phyloP scores from a whole-genome alignment of 2,113 vertebrate species.

The Anolis sagrei region DNA sequence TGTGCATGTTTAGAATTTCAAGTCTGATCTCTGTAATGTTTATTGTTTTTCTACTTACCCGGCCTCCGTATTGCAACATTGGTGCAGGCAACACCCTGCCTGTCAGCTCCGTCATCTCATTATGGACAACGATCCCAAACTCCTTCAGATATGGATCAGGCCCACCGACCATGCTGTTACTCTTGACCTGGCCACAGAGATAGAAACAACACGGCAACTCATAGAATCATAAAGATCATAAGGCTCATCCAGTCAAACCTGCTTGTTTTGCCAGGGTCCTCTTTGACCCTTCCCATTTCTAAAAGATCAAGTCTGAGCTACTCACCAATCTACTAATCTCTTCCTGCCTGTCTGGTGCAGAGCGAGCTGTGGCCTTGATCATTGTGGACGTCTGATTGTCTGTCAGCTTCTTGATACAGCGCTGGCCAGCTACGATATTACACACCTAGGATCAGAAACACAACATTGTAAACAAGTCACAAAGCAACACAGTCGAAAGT shows the following conservation, averaged over 20 bases:
- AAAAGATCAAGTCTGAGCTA: slow-evolving; percentile 42
- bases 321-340: slow-evolving; percentile 98
- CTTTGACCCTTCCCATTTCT: neutral
- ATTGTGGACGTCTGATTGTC: slow-evolving; percentile 99
- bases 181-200: slow-evolving; percentile 87
- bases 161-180: slow-evolving; percentile 98
- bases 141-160: slow-evolving; percentile 98
- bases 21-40: neutral
- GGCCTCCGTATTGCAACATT: slow-evolving; percentile 98
- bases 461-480: neutral
- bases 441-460: slow-evolving; percentile 83
- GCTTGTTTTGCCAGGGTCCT: neutral
- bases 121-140: slow-evolving; percentile 98
- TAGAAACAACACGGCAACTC: neutral
- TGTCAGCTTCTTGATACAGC: slow-evolving; percentile 98
- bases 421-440: slow-evolving; percentile 97
- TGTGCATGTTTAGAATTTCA: too few relatives aligned
- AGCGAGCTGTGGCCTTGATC: slow-evolving; percentile 98
- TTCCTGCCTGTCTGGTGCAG: slow-evolving; percentile 96
- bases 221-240: too few relatives aligned
- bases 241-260: neutral
- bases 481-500: fast-evolving
- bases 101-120: slow-evolving; percentile 97
- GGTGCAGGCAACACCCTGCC: slow-evolving; percentile 97
- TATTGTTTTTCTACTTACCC: slow-evolving; percentile 80